These are phyloP conservation scores for Cryptoblepharus egeriae DNA, from an alignment of 2,797 vertebrate species.

Conservation along the genomic window DNA sequence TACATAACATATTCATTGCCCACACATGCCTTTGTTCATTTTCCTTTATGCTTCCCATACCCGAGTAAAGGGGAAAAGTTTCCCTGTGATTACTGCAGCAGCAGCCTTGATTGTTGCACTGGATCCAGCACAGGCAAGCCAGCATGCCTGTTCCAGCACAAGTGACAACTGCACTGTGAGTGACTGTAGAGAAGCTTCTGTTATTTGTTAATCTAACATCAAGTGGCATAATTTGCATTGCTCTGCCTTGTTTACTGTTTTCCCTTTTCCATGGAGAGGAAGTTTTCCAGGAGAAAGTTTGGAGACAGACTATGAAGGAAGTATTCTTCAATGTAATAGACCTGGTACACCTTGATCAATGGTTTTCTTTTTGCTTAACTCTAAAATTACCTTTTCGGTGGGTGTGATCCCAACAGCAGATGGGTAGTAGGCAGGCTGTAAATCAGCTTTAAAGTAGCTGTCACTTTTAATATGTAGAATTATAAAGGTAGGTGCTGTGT, in stretches of 20 bases:
- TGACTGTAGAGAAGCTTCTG: background rate
- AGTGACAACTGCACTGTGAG: too few relatives aligned
- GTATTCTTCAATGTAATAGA: background rate
- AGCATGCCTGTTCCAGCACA: too few relatives aligned
- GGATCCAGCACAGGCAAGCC: too few relatives aligned
- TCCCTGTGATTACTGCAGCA: too few relatives aligned
- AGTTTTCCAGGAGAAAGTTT: background rate
- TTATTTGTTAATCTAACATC: background rate
- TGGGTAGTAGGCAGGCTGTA: conserved; percentile 65
- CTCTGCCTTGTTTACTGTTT: background rate
- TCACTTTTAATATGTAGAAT: conserved; percentile 5
- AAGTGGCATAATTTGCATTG: background rate
- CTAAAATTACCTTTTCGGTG: conserved; percentile 51
- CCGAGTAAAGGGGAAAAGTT: too few relatives aligned
- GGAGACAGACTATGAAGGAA: background rate
- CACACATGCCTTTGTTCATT: too few relatives aligned
- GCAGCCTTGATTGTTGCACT: too few relatives aligned
- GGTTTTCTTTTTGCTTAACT: conserved; percentile 55
- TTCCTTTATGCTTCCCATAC: too few relatives aligned
- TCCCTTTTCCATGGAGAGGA: background rate
- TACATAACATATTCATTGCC: too few relatives aligned
- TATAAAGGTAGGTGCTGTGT: conserved; percentile 43
- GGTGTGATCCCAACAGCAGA: conserved; percentile 58
- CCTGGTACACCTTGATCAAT: conserved; percentile 13
- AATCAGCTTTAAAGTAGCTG: conserved; percentile 60